Evolutionary conservation across 2,113 vertebrate genomes (phyloP), one percentile per base, ranked within the genome.

Genomic region (Panthera uncia): DNA sequence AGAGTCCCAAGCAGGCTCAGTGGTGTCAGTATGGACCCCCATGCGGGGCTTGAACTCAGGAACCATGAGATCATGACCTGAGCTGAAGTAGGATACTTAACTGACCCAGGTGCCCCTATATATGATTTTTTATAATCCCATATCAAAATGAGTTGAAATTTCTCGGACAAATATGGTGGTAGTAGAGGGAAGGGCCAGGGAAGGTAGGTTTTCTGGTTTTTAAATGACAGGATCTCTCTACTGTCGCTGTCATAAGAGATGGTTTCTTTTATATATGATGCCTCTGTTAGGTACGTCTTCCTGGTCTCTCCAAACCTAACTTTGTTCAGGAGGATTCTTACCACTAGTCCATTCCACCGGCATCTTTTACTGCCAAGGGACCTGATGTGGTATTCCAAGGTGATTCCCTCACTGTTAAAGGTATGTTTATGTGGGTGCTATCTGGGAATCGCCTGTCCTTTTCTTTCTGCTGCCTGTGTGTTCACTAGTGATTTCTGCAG

Each of bases 321-420:
- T 89, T 91, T 61, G 6, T 86, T 79, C 18, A 33, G 61, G 73
- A 89, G 36, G 27, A 66, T 81, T 89, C 89, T 78, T 69, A 66
- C 65, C 5, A 33, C 6, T 0, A 23, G 11, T 38, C 12, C 1
- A 82, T 41, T 65, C 19, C 23, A n/a, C 0, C 16, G 11, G 15
- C 29, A 23, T n/a, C 38, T 68, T 63, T 80, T 69, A 45, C 7
- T 74, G 6, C 15, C 31, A 57, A 36, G 52, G 27, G 76, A 81
- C 4, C 3, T 29, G 23, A 45, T 27, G 7, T 16, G 15, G 7
- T 14, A 50, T 50, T 76, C 1, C 4, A 50, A 66, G 11, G 9
- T 2, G 11, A 15, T 52, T 63, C 7, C 10, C 3, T 91, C n/a
- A 48, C 13, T 91, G 65, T 9, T 7, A 27, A 52, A 23, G 5